These are phyloP conservation scores for Artibeus lituratus DNA, from an alignment of 2,797 vertebrate genomes.

Conservation along the genomic window DNA sequence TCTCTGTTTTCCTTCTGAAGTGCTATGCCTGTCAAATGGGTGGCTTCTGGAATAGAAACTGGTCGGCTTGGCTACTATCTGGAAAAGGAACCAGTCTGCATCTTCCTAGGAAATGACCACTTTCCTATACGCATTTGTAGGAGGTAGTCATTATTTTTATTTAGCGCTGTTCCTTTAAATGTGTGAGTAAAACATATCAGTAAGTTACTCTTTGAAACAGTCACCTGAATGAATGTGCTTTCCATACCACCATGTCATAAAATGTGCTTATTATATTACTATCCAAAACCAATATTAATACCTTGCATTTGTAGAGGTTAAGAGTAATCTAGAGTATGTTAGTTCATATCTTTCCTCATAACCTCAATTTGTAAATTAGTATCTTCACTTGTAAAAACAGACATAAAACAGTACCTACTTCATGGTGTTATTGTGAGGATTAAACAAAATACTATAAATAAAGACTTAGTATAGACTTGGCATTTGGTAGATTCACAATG, in stretches of 20 bases:
- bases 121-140: not conserved
- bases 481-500: not conserved
- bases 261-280: not conserved
- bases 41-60: not conserved
- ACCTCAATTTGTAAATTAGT: not conserved
- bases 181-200: not conserved
- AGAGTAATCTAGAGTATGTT: not conserved
- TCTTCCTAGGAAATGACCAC: slow-evolving; percentile 13
- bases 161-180: not conserved
- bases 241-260: not conserved
- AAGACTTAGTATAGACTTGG: not conserved
- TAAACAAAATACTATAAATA: not conserved
- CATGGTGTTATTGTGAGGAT: not conserved
- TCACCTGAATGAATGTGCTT: not conserved
- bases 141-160: not conserved
- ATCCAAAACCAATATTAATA: not conserved
- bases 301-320: not conserved
- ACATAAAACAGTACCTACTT: not conserved
- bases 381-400: not conserved
- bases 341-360: not conserved
- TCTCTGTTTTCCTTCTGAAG: slow-evolving; percentile 4
- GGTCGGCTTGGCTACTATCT: not conserved
- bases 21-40: not conserved
- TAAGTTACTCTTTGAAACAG: not conserved
- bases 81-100: not conserved